A percentile compares a stretch with the other conserved stretches of the same genome.
phyloP scores from a whole-genome alignment of 2,888 invertebrate species.

The Pachymerium ferrugineum region DNA sequence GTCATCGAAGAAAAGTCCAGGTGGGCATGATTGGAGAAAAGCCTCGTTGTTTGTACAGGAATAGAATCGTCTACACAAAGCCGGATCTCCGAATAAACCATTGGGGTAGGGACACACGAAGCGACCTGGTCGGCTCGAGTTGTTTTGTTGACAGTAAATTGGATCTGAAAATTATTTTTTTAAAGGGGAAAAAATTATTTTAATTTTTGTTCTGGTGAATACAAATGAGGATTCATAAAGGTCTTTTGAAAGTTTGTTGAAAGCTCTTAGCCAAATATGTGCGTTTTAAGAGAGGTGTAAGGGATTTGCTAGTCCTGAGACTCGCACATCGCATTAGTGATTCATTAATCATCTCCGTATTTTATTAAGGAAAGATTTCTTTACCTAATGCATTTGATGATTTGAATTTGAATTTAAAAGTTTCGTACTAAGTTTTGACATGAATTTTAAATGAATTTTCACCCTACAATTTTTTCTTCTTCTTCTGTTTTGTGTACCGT shows the following conservation, averaged over 20 bases:
- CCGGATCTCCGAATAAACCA: constrained; percentile 42
- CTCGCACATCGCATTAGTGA: background rate
- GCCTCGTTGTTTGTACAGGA: constrained; percentile 79
- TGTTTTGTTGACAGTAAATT: background rate
- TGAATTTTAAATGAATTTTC: constrained; percentile 7
- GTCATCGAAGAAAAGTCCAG: constrained; percentile 84
- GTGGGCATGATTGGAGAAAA: constrained; percentile 80
- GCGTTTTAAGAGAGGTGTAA: too few species aligned
- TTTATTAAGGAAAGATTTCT: background rate
- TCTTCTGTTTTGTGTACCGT: background rate
- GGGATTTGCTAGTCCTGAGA: too few species aligned
- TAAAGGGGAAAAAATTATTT: too few species aligned
- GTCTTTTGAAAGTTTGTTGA: too few species aligned
- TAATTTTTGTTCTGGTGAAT: too few species aligned
- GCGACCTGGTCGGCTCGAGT: background rate
- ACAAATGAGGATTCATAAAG: too few species aligned
- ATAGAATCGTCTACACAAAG: constrained; percentile 40
- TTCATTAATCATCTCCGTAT: background rate
- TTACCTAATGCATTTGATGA: background rate
- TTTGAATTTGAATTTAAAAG: background rate
- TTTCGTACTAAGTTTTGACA: background rate
- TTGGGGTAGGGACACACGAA: constrained; percentile 41
- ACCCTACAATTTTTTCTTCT: background rate
- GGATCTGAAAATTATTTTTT: too few species aligned
- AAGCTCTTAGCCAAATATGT: too few species aligned